These are phyloP conservation scores for Tenebrio molitor DNA, from an alignment of 1,140 invertebrate species.

Conservation along the genomic window DNA sequence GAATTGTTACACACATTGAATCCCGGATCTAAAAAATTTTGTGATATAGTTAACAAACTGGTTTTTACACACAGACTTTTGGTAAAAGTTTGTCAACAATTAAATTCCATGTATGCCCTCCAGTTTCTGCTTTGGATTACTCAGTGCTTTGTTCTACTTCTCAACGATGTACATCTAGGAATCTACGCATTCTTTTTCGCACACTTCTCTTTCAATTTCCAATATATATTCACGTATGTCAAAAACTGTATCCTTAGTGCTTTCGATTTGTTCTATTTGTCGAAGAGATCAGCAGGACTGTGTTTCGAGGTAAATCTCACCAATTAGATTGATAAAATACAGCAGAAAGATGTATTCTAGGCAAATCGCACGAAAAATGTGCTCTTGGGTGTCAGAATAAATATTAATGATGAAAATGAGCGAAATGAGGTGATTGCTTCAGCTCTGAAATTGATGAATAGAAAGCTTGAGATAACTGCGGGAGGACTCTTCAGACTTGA, in stretches of 20 bases:
- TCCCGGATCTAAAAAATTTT: too few relatives aligned
- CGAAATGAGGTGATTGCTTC: conserved; percentile 1
- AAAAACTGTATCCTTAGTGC: background rate
- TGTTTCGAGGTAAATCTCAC: conserved; percentile 6
- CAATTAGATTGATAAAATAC: too few relatives aligned
- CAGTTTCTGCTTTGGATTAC: too few relatives aligned
- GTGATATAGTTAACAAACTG: too few relatives aligned
- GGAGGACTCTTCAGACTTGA: conserved; percentile 35
- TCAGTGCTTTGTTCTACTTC: too few relatives aligned
- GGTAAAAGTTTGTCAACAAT: too few relatives aligned
- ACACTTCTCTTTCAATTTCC: background rate
- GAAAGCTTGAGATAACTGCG: conserved; percentile 1
- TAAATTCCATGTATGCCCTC: too few relatives aligned
- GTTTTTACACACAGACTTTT: too few relatives aligned
- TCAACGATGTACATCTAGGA: too few relatives aligned
- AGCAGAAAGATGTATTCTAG: background rate
- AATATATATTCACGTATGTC: background rate
- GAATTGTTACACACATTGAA: too few relatives aligned
- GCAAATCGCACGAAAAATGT: conserved; percentile 5
- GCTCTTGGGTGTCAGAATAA: conserved; percentile 11
- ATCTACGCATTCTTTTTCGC: background rate
- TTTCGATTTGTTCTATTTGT: background rate
- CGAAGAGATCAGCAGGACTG: background rate
- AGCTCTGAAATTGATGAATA: background rate
- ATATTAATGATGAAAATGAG: conserved; percentile 28